Evolutionary conservation across 2,888 invertebrate genomes (phyloP), one percentile per base, ranked within the genome.

Genomic region (Parapristionchus giblindavisi): DNA sequence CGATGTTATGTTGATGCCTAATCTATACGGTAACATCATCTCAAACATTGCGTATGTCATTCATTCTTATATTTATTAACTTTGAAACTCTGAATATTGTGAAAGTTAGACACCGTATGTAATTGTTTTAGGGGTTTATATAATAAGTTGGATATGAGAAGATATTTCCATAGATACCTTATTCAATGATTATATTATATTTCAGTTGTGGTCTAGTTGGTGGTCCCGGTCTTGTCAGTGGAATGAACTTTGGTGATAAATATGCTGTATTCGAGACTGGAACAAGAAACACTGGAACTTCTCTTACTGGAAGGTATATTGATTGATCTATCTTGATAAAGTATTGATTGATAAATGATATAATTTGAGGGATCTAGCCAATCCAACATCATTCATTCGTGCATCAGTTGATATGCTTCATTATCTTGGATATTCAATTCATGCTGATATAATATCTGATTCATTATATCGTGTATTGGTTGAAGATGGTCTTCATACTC

Each of bases 1-100:
- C 90, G 98, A 98, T 90, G 95, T 99, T 63, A 93, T 99, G 92
- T 91, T 96, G 76, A 95, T 96, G 92, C 96, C 98, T 0, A 99
- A 99, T 89, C 91, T 99, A 81, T 99, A 99, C 89, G 98, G 98
- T 0, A 93, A 96, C 43, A 96, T 98, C 85, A 93, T 97, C 71
- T 87, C 87, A 17, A 86, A 86, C 75, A 86, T 86, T 61, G 86
- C 86, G 71, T 71, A 36, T 14, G 68, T 51, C 29, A 6, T 36
- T 17, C 14, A n/a, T 32, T 5, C 27, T 63, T 38, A 6, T 54
- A 14, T 54, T n/a, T 54, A n/a, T 14, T 17, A 14, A 43, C 8
- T 43, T 43, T 17, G 43, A 43, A n/a, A n/a, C n/a, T n/a, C n/a
- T n/a, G n/a, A n/a, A n/a, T n/a, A n/a, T n/a, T n/a, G n/a, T n/a